Evolutionary conservation across 2,113 vertebrate genomes (phyloP).

Genomic region (Podilymbus podiceps): DNA sequence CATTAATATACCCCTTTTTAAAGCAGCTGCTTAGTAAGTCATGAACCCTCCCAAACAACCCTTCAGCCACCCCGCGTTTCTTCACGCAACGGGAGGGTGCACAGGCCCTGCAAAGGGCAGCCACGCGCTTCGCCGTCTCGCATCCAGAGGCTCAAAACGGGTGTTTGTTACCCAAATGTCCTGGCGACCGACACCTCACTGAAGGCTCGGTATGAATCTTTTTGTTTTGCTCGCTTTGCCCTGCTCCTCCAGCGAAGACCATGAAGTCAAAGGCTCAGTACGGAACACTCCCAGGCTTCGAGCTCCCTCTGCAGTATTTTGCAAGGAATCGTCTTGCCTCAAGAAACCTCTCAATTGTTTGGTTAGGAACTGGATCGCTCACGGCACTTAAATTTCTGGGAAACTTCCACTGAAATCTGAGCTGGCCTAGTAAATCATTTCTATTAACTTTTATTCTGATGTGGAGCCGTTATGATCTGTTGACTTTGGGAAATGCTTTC

Average conservation of each 20-base stretch:
- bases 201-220: background rate
- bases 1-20: background rate
- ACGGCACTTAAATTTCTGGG: background rate
- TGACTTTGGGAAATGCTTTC: background rate
- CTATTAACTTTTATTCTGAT: background rate
- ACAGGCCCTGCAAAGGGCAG: background rate
- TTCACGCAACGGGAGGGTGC: rapidly evolving
- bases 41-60: background rate
- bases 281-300: constrained; percentile 17
- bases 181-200: background rate
- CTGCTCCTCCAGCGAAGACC: background rate
- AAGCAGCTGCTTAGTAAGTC: background rate
- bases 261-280: background rate
- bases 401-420: background rate
- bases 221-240: background rate
- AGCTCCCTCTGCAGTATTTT: constrained; percentile 60
- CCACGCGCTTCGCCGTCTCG: rapidly evolving
- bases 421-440: background rate
- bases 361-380: background rate
- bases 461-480: background rate
- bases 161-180: background rate
- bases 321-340: background rate
- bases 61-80: background rate
- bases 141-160: background rate
- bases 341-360: background rate